A percentile compares a stretch with the other conserved stretches of the same genome.
These are phyloP conservation scores for Aspidoscelis tigris DNA, from an alignment of 2,113 vertebrate species.

Conservation along the genomic window DNA sequence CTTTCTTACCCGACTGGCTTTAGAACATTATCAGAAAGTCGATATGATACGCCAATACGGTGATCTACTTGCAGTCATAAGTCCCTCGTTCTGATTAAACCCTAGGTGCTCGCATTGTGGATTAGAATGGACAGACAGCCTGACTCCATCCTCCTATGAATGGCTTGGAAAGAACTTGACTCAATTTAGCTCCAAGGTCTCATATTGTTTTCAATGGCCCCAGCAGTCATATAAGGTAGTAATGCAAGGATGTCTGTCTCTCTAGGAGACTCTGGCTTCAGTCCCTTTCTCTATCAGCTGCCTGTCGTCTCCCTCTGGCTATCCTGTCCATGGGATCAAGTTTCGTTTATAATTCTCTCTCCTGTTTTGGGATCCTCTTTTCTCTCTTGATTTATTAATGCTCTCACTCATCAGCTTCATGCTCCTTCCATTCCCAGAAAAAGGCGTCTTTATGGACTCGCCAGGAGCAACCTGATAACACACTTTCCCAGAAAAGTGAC, in stretches of 20 bases:
- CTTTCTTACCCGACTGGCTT: constrained; percentile 76
- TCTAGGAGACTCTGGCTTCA: constrained; percentile 64
- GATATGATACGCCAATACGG: constrained; percentile 79
- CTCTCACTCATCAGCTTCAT: constrained; percentile 54
- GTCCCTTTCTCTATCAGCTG: constrained; percentile 59
- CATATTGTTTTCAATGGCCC: constrained; percentile 74
- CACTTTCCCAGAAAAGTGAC: constrained; percentile 15
- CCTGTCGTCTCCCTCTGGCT: constrained; percentile 67
- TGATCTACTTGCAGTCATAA: constrained; percentile 76
- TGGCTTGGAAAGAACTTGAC: constrained; percentile 68
- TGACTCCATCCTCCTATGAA: constrained; percentile 77
- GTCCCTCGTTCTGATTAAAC: constrained; percentile 75
- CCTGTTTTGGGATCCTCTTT: constrained; percentile 57
- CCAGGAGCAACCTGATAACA: constrained; percentile 21
- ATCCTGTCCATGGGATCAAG: constrained; percentile 56
- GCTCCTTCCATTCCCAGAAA: constrained; percentile 40
- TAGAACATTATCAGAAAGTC: constrained; percentile 86
- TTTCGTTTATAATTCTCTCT: constrained; percentile 70
- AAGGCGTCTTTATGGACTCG: constrained; percentile 14
- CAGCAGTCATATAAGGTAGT: constrained; percentile 72
- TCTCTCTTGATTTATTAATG: constrained; percentile 76
- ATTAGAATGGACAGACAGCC: constrained; percentile 80
- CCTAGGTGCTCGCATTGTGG: constrained; percentile 68
- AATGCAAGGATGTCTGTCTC: constrained; percentile 79
- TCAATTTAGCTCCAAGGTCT: constrained; percentile 56